A percentile compares a stretch with the other conserved stretches of the same genome.
These are phyloP conservation scores for Alviniconcha marisindica DNA, from an alignment of 1,140 invertebrate species.

Conservation along the genomic window DNA sequence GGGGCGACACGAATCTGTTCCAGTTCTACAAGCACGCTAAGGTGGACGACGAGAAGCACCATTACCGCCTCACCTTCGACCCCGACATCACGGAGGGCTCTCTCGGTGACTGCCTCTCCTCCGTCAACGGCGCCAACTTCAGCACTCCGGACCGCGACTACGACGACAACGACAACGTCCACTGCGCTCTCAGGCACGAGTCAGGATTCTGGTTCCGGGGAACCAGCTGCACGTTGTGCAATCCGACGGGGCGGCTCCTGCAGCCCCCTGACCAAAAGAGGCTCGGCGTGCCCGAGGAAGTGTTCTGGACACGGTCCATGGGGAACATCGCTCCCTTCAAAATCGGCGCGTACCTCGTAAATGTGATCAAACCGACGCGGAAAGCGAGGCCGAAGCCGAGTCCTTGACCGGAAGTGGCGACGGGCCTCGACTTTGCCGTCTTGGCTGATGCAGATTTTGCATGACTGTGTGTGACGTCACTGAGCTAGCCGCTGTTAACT, in stretches of 20 bases:
- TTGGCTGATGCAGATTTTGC: too few species aligned
- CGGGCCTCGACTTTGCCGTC: too few species aligned
- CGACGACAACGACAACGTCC: slow-evolving; percentile 24
- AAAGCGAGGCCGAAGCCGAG: neutral
- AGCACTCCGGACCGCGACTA: slow-evolving; percentile 34
- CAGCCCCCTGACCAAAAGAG: neutral
- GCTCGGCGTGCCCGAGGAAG: neutral
- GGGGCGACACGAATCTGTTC: neutral
- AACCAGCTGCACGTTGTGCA: slow-evolving; percentile 18
- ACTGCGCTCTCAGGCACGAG: slow-evolving; percentile 11
- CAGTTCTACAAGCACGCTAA: neutral
- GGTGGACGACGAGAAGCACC: neutral
- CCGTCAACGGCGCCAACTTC: slow-evolving; percentile 27
- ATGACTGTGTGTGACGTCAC: too few species aligned
- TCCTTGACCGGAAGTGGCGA: too few species aligned
- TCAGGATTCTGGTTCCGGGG: slow-evolving; percentile 35
- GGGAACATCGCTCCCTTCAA: slow-evolving; percentile 28
- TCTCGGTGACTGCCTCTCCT: slow-evolving; percentile 29
- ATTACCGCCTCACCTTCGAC: slow-evolving; percentile 24
- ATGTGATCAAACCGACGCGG: neutral
- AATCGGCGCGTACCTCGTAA: slow-evolving; percentile 18
- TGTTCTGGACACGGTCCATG: slow-evolving; percentile 24
- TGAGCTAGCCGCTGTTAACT: too few species aligned
- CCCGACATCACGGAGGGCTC: neutral
- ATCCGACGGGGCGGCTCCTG: slow-evolving; percentile 26